Percentiles rank a stretch among this genome's conserved stretches.
These are phyloP conservation scores for Lypha dubia DNA, from an alignment of 2,888 invertebrate species.

Conservation along the genomic window DNA sequence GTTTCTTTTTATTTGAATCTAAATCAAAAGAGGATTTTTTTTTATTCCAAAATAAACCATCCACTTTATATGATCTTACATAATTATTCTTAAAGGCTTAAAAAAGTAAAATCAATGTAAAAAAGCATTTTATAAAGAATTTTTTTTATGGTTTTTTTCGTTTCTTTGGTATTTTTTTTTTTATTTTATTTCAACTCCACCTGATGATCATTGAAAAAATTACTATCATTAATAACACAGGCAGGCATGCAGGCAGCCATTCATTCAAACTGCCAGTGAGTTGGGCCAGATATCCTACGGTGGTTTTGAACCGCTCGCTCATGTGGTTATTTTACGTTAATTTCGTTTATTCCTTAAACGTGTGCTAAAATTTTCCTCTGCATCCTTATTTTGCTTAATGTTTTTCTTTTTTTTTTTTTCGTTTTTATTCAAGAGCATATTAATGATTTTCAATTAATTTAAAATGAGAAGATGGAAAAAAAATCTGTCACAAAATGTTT, in stretches of 20 bases:
- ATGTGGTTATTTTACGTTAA: constrained; percentile 62
- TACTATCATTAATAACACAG: constrained; percentile 74
- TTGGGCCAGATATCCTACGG: constrained; percentile 57
- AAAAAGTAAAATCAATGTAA: not conserved
- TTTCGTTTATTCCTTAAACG: constrained; percentile 52
- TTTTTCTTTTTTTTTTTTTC: constrained; percentile 12
- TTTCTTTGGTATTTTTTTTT: constrained; percentile 35
- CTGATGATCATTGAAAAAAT: constrained; percentile 75
- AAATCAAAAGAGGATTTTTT: constrained; percentile 19
- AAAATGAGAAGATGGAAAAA: constrained; percentile 35
- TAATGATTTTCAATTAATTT: constrained; percentile 71
- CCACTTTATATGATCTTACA: constrained; percentile 56
- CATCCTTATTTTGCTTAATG: constrained; percentile 48
- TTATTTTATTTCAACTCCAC: constrained; percentile 66
- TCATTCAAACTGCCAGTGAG: constrained; percentile 49
- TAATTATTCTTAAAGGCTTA: constrained; percentile 62
- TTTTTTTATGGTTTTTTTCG: constrained; percentile 43
- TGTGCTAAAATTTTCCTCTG: constrained; percentile 47
- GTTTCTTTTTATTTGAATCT: not conserved
- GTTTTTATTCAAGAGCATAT: constrained; percentile 57
- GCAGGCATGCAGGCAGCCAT: constrained; percentile 34
- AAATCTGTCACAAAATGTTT: constrained; percentile 69
- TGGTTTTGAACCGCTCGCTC: constrained; percentile 54
- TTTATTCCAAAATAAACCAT: constrained; percentile 4
- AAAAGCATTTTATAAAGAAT: constrained; percentile 33